Evolutionary conservation across 2,113 vertebrate species (phyloP).

Genomic region (human (Homo sapiens)): DNA sequence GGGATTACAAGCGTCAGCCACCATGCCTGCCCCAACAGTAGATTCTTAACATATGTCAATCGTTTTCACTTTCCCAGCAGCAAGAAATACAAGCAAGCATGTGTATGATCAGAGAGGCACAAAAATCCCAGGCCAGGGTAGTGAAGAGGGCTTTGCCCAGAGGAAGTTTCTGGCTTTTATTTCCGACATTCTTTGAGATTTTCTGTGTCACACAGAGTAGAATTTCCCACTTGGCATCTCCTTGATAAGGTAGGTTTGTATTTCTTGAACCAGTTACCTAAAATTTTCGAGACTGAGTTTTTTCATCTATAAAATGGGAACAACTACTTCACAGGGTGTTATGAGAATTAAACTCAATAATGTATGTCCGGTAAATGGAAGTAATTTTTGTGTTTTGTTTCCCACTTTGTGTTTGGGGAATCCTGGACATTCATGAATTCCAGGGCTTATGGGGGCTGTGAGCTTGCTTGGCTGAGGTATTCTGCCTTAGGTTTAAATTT

Average conservation of each 20-base stretch:
- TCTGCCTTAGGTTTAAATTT: background rate
- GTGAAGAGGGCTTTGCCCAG: background rate
- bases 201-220: background rate
- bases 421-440: background rate
- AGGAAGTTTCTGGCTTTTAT: background rate
- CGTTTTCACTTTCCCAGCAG: background rate
- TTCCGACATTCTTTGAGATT: background rate
- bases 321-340: background rate
- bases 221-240: constrained; percentile 29
- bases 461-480: background rate
- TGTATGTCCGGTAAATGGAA: background rate
- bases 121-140: background rate
- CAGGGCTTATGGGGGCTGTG: background rate
- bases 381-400: background rate
- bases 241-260: background rate
- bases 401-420: background rate
- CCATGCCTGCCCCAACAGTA: too few relatives aligned
- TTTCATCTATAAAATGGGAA: background rate
- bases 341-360: constrained; percentile 8
- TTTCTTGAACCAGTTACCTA: background rate
- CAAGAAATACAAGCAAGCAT: constrained; percentile 10
- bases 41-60: background rate
- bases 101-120: background rate
- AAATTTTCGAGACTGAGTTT: background rate
- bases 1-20: too few relatives aligned